Percentiles rank a stretch among this genome's conserved stretches.
These are phyloP conservation scores for Microcebus tavaratra DNA, from an alignment of 2,113 vertebrate genomes.

Conservation along the genomic window DNA sequence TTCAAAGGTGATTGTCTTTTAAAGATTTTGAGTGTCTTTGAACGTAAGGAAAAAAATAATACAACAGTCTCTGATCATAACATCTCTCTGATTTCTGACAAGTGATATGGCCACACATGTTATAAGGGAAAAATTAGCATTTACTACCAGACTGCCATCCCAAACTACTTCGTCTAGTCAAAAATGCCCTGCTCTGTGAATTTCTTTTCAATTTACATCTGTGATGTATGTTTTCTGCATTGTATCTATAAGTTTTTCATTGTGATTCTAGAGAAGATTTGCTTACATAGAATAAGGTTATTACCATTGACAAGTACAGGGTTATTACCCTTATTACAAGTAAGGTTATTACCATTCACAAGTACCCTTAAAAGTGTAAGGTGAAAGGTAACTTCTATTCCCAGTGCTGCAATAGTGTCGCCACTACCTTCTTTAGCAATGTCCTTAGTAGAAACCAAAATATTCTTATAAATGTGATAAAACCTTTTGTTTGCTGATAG, in stretches of 20 bases:
- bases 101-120: neutral
- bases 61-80: too few species aligned
- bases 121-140: neutral
- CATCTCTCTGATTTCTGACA: neutral
- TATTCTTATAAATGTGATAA: neutral
- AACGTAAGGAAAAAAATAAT: neutral
- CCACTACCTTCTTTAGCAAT: neutral
- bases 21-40: neutral
- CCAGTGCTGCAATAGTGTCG: accelerated
- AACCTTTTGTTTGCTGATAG: neutral
- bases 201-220: neutral
- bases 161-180: neutral
- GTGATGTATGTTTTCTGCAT: neutral
- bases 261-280: neutral
- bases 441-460: neutral
- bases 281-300: neutral
- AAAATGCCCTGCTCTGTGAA: neutral
- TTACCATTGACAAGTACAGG: neutral
- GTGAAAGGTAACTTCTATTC: neutral
- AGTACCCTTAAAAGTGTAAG: neutral
- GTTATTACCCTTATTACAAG: too few species aligned
- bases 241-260: neutral
- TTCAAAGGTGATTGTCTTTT: neutral
- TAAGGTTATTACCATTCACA: neutral
- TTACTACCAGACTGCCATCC: neutral